These are phyloP conservation scores for Anadara kagoshimensis DNA, from an alignment of 1,140 invertebrate genomes.

Conservation along the genomic window DNA sequence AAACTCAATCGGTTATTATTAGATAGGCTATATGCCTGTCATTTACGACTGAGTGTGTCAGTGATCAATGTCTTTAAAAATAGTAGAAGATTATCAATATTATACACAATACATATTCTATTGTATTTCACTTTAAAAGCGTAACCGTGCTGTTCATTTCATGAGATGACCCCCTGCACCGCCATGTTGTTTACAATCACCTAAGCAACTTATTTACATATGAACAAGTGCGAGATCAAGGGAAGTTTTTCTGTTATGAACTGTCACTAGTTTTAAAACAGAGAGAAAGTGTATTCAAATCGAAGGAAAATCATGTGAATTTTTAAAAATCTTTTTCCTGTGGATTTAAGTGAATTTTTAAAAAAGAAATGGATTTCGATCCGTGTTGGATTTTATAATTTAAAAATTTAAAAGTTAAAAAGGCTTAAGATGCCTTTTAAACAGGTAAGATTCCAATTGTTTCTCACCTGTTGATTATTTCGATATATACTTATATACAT, in stretches of 20 bases:
- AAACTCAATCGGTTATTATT: too few species aligned
- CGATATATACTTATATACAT: constrained; percentile 6
- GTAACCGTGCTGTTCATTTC: neutral
- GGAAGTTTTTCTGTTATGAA: constrained; percentile 26
- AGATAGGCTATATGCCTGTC: too few species aligned
- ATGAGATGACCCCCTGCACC: constrained; percentile 3
- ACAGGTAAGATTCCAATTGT: constrained; percentile 33
- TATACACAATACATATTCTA: too few species aligned
- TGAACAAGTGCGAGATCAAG: constrained; percentile 22
- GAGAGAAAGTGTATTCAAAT: constrained; percentile 17
- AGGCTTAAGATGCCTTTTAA: constrained; percentile 36
- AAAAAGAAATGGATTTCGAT: constrained; percentile 12
- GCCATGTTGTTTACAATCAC: constrained; percentile 42
- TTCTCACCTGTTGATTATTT: constrained; percentile 3
- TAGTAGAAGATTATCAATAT: too few species aligned
- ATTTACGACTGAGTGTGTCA: too few species aligned
- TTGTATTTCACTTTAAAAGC: too few species aligned
- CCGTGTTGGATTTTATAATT: constrained; percentile 9
- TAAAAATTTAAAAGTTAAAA: constrained; percentile 26
- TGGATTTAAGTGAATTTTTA: constrained; percentile 18
- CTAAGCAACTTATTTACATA: constrained; percentile 48
- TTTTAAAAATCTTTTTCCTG: neutral
- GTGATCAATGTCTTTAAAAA: too few species aligned
- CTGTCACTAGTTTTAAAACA: constrained; percentile 14
- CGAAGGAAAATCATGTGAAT: neutral